Evolutionary conservation across 1,140 invertebrate species (phyloP), one percentile per base, ranked within the genome.

Genomic region (Intoshia linei): DNA sequence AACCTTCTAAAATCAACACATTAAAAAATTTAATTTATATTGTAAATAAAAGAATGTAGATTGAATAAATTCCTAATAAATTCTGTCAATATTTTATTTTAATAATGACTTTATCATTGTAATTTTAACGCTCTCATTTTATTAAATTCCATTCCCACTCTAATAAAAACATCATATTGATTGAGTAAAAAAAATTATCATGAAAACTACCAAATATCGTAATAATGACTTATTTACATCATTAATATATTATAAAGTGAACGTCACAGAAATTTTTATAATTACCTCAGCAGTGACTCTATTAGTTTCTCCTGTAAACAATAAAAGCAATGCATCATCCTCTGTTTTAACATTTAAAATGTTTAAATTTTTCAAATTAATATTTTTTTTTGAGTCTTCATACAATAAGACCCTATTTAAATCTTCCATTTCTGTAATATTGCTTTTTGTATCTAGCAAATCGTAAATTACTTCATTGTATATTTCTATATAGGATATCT

Each of bases 241-340:
- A n/a, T n/a, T n/a, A n/a, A n/a, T n/a, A n/a, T n/a, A n/a, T n/a
- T n/a, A n/a, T n/a, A n/a, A n/a, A n/a, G n/a, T n/a, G n/a, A n/a
- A n/a, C n/a, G n/a, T n/a, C n/a, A n/a, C n/a, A n/a, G n/a, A n/a
- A n/a, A n/a, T n/a, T n/a, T 14, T 3, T 36, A 22, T 7, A 30
- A 17, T 30, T 44, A 58, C 57, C 47, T 67, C 66, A 10, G 65
- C 64, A 37, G 65, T 65, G 37, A 62, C 64, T 43, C 67, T 65
- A 48, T 67, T 68, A 11, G 59, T 63, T 48, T 68, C 65, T 30
- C 67, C 67, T 15, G 65, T 43, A 43, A 64, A 63, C 1, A 69
- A 49, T 13, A 68, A 50, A 41, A 65, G 61, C 23, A 67, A 56
- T 13, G 67, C 66, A 42, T 69, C 66, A 42, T 66, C 59, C 46